phyloP scores from a whole-genome alignment of 2,888 invertebrate species.

The Dasypogon diadema region DNA sequence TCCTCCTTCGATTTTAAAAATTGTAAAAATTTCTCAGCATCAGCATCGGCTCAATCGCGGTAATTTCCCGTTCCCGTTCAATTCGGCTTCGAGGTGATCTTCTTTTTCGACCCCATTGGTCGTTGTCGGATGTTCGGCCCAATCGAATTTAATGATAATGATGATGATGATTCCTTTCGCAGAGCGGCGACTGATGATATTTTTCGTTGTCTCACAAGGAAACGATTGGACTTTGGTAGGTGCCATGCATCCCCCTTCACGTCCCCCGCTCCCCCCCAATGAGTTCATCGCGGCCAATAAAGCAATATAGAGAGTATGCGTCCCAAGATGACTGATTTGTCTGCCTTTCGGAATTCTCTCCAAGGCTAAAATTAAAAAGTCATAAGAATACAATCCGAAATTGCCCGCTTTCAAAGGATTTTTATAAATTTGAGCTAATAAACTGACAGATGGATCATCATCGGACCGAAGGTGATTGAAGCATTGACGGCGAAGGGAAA shows the following conservation, averaged over 20 bases:
- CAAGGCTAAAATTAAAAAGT: slow-evolving; percentile 53
- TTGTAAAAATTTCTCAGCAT: slow-evolving; percentile 19
- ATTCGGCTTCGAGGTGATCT: slow-evolving; percentile 13
- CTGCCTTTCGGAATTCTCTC: slow-evolving; percentile 2
- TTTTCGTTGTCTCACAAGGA: slow-evolving; percentile 11
- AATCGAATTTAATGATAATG: slow-evolving; percentile 44
- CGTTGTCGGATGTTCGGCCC: slow-evolving; percentile 22
- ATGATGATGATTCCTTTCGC: slow-evolving; percentile 33
- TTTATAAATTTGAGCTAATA: slow-evolving; percentile 53
- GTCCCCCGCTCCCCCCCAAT: background rate
- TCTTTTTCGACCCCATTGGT: slow-evolving; percentile 39
- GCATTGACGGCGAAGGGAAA: background rate
- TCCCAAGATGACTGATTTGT: slow-evolving; percentile 36
- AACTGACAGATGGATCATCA: slow-evolving; percentile 51
- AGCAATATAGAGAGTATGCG: background rate
- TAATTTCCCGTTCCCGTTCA: slow-evolving; percentile 33
- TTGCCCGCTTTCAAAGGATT: slow-evolving; percentile 50
- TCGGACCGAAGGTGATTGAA: background rate
- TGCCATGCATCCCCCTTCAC: background rate
- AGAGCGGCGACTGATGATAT: slow-evolving; percentile 19
- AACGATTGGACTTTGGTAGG: slow-evolving; percentile 23
- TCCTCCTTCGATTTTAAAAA: slow-evolving; percentile 13
- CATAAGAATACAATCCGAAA: slow-evolving; percentile 49
- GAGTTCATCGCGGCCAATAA: no score
- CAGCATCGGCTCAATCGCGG: slow-evolving; percentile 2